A percentile compares a stretch with the other conserved stretches of the same genome.
Conservation (phyloP, 2,888 invertebrate genomes). For the Mythimna lalbum region DNA sequence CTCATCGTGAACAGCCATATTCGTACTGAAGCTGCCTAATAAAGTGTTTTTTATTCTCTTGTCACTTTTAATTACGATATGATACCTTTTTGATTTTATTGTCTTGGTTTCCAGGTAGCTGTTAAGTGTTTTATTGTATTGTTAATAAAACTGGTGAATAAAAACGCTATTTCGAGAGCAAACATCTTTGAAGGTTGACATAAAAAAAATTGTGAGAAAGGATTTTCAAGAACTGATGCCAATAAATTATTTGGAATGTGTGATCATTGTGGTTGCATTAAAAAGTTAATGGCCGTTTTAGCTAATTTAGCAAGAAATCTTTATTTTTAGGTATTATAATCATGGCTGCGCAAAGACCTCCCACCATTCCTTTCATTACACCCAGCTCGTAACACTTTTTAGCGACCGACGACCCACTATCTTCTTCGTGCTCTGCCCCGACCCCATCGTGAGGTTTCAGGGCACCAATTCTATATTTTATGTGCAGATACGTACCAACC, state of each 20-base stretch:
- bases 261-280: slow-evolving; percentile 33
- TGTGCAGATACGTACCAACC: too few species aligned
- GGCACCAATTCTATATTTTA: too few species aligned
- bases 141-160: slow-evolving; percentile 55
- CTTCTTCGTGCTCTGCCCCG: too few species aligned
- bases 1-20: slow-evolving; percentile 75
- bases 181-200: slow-evolving; percentile 39
- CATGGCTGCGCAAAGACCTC: too few species aligned
- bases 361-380: too few species aligned
- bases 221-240: slow-evolving; percentile 38
- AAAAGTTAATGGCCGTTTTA: slow-evolving; percentile 9
- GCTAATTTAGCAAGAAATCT: not conserved
- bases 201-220: slow-evolving; percentile 30
- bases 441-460: too few species aligned
- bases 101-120: slow-evolving; percentile 64
- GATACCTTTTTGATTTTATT: slow-evolving; percentile 71
- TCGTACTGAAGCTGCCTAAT: slow-evolving; percentile 73
- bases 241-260: slow-evolving; percentile 33
- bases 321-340: too few species aligned
- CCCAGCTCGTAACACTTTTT: too few species aligned
- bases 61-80: slow-evolving; percentile 81
- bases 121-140: slow-evolving; percentile 62
- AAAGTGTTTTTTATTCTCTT: slow-evolving; percentile 78
- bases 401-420: too few species aligned
- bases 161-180: slow-evolving; percentile 48